Evolutionary conservation across 1,140 invertebrate genomes (phyloP).

Genomic region (Sinella curviseta): DNA sequence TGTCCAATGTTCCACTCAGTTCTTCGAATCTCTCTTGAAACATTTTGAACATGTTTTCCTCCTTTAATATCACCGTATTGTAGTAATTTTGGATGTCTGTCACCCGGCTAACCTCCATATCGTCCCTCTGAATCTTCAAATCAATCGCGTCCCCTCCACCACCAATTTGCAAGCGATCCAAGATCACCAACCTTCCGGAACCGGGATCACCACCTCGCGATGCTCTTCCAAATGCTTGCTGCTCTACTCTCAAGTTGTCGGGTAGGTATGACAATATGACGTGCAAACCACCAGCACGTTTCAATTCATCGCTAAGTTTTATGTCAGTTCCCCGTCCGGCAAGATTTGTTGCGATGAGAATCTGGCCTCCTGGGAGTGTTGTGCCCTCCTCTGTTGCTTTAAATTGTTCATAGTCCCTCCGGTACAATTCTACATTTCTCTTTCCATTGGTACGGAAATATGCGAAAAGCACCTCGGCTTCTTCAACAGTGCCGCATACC

Average conservation of each 20-base stretch:
- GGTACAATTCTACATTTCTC: no score
- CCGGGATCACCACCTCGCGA: constrained; percentile 52
- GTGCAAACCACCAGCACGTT: constrained; percentile 52
- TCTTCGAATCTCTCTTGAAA: not conserved
- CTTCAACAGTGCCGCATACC: no score
- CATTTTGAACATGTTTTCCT: not conserved
- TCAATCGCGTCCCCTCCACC: not conserved
- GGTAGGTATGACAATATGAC: constrained; percentile 53
- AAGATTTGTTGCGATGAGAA: constrained; percentile 50
- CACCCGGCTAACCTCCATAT: not conserved
- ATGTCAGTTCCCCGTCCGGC: constrained; percentile 51
- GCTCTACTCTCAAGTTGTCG: constrained; percentile 52
- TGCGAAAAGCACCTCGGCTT: no score
- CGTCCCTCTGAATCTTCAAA: not conserved
- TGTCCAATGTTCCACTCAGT: not conserved
- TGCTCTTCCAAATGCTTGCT: constrained; percentile 54
- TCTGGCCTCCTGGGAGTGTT: constrained; percentile 5
- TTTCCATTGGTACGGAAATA: no score
- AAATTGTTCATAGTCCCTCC: no score
- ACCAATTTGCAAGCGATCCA: not conserved
- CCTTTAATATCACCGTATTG: not conserved
- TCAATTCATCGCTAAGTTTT: constrained; percentile 50
- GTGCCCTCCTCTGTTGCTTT: no score
- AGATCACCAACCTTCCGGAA: constrained; percentile 49
- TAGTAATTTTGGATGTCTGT: not conserved